Percentiles rank a stretch among this genome's conserved stretches.
phyloP scores from a whole-genome alignment of 1,140 invertebrate genomes.

The Bemisia tabaci region DNA sequence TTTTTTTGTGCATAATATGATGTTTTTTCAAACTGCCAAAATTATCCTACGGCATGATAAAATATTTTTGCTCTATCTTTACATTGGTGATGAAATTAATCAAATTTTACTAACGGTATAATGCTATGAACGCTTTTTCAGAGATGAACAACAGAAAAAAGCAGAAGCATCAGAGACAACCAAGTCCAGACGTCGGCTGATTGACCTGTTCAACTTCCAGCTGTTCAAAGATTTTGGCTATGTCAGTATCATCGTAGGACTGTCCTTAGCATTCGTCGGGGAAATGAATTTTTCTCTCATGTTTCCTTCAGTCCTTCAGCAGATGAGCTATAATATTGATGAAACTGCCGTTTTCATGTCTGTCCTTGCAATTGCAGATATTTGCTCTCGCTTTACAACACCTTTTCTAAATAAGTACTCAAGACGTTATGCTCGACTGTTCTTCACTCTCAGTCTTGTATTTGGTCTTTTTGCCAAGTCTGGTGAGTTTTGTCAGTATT shows the following conservation, averaged over 20 bases:
- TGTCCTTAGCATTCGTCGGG: conserved; percentile 48
- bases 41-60: too few species aligned
- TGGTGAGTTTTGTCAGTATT: conserved; percentile 34
- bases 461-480: conserved; percentile 46
- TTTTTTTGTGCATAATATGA: too few species aligned
- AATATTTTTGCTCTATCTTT: too few species aligned
- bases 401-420: conserved; percentile 47
- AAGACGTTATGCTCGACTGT: conserved; percentile 45
- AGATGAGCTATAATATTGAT: conserved; percentile 39
- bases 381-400: conserved; percentile 31
- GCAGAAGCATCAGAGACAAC: too few species aligned
- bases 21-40: too few species aligned
- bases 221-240: conserved; percentile 47
- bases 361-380: conserved; percentile 18
- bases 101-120: too few species aligned
- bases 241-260: conserved; percentile 48
- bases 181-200: not conserved
- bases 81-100: too few species aligned
- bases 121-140: too few species aligned
- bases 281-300: conserved; percentile 52
- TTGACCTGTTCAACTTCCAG: conserved; percentile 47
- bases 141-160: too few species aligned
- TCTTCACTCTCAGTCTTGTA: conserved; percentile 49
- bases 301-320: conserved; percentile 47
- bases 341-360: conserved; percentile 25